These are phyloP conservation scores for Xerus inauris DNA, from an alignment of 2,113 vertebrate genomes.

Conservation along the genomic window DNA sequence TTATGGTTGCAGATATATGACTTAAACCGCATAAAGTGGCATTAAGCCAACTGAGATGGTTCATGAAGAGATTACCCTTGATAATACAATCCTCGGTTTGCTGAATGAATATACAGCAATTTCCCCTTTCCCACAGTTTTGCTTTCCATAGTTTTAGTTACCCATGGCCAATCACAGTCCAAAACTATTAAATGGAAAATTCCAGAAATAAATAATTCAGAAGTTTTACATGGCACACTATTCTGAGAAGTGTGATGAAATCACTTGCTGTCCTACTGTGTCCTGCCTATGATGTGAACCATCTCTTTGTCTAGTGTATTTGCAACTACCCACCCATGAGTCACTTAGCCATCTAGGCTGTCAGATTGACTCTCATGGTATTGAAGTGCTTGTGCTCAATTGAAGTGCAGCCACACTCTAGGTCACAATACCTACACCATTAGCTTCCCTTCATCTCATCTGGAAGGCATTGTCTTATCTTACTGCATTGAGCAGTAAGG, in stretches of 20 bases:
- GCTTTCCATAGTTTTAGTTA: not conserved
- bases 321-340: not conserved
- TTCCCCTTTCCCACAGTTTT: not conserved
- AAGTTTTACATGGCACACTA: not conserved
- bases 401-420: not conserved
- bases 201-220: not conserved
- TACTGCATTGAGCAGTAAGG: not conserved
- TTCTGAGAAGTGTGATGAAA: not conserved
- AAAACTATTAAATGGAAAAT: not conserved
- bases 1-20: conserved; percentile 74
- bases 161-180: not conserved
- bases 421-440: not conserved
- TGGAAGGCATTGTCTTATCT: not conserved
- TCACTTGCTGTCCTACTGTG: not conserved
- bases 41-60: conserved; percentile 77
- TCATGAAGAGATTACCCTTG: conserved; percentile 78
- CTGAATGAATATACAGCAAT: not conserved
- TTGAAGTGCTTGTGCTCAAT: not conserved
- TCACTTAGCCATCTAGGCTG: not conserved
- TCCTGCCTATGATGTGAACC: not conserved
- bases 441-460: not conserved
- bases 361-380: not conserved
- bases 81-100: conserved; percentile 61
- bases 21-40: conserved; percentile 78
- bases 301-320: not conserved